Percentiles rank a stretch among this genome's conserved stretches.
These are phyloP conservation scores for Uropetala carovei DNA, from an alignment of 2,888 invertebrate species.

Conservation along the genomic window DNA sequence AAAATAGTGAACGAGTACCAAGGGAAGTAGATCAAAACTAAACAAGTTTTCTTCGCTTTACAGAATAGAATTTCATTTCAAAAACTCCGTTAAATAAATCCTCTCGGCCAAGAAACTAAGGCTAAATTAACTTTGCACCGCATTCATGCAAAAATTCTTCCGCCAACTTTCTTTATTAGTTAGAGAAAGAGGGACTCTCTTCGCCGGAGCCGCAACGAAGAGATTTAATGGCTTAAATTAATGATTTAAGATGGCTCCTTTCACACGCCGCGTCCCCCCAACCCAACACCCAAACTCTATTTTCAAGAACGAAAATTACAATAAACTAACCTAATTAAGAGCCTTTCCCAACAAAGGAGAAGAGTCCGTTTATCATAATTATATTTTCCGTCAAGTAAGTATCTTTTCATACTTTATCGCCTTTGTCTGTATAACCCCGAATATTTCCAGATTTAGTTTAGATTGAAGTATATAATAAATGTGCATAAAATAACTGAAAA, in stretches of 20 bases:
- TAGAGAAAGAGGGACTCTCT: background rate
- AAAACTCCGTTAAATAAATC: too few species aligned
- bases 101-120: background rate
- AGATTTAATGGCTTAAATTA: conserved; percentile 48
- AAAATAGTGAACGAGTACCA: too few species aligned
- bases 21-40: too few species aligned
- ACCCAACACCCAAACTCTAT: background rate
- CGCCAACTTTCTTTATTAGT: conserved; percentile 46
- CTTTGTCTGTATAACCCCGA: conserved; percentile 1
- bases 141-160: conserved; percentile 8
- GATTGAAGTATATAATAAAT: too few species aligned
- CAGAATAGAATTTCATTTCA: too few species aligned
- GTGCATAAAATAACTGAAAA: too few species aligned
- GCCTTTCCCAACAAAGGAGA: conserved; percentile 10
- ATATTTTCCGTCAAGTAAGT: conserved; percentile 22
- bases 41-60: too few species aligned
- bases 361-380: conserved; percentile 34
- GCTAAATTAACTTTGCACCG: conserved; percentile 38
- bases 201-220: background rate
- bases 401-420: background rate
- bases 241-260: conserved; percentile 47
- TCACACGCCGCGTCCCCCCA: background rate
- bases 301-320: background rate
- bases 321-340: conserved; percentile 33
- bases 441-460: background rate